Conservation (phyloP, 1,140 invertebrate species). For the Drosophila tristis region DNA sequence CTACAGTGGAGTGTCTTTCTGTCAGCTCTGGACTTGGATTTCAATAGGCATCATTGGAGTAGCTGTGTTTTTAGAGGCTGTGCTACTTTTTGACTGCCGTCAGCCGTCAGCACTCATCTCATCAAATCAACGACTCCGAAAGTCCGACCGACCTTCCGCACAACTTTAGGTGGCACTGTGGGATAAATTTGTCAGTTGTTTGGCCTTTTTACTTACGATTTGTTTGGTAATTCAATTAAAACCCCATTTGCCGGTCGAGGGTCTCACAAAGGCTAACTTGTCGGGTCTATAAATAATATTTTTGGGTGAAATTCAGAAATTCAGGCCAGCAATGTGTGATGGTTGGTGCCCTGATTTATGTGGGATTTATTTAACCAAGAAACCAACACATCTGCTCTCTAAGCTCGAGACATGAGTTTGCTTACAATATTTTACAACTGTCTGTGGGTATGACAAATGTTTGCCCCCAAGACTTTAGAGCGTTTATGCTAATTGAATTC, state of each 20-base stretch:
- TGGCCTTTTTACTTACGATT: slow-evolving; percentile 68
- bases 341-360: neutral
- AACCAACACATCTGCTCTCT: neutral
- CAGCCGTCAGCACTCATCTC: slow-evolving; percentile 56
- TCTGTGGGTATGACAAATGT: slow-evolving; percentile 9
- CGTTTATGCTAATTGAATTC: slow-evolving; percentile 54
- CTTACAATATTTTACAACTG: slow-evolving; percentile 35
- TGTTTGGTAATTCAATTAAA: slow-evolving; percentile 59
- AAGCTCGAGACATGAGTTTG: slow-evolving; percentile 15
- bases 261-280: slow-evolving; percentile 28
- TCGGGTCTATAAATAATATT: slow-evolving; percentile 15
- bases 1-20: slow-evolving; percentile 15
- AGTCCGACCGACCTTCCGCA: slow-evolving; percentile 54
- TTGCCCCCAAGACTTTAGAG: slow-evolving; percentile 26
- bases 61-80: slow-evolving; percentile 49
- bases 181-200: slow-evolving; percentile 51
- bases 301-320: slow-evolving; percentile 21
- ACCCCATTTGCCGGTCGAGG: slow-evolving; percentile 25
- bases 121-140: slow-evolving; percentile 61
- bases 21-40: slow-evolving; percentile 14
- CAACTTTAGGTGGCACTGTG: slow-evolving; percentile 34
- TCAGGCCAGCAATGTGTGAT: neutral
- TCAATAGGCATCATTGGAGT: slow-evolving; percentile 2
- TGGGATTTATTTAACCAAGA: slow-evolving; percentile 5
- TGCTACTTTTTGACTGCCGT: slow-evolving; percentile 6